Evolutionary conservation across 2,888 invertebrate species (phyloP).

Genomic region (Epirrhoe alternata): DNA sequence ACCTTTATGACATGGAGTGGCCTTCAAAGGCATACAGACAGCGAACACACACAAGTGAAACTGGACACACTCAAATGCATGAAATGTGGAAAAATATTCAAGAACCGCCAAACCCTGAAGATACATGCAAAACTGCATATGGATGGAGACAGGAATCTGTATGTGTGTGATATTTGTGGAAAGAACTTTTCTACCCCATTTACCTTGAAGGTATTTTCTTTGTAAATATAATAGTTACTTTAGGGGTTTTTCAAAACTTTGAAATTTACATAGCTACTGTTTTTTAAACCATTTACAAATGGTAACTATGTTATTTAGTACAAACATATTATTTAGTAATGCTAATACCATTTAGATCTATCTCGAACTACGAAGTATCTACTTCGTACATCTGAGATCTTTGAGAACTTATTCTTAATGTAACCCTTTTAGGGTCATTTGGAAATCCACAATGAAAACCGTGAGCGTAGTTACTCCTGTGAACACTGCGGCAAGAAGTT

Average conservation of each 20-base stretch:
- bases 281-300: no score
- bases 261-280: no score
- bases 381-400: no score
- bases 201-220: slow-evolving; percentile 59
- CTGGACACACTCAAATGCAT: slow-evolving; percentile 64
- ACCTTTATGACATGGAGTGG: slow-evolving; percentile 72
- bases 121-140: slow-evolving; percentile 67
- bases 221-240: not conserved
- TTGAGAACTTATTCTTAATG: no score
- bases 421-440: slow-evolving; percentile 64
- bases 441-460: slow-evolving; percentile 71
- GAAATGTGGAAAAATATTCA: slow-evolving; percentile 71
- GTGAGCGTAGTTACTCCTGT: slow-evolving; percentile 69
- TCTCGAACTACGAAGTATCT: no score
- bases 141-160: slow-evolving; percentile 58
- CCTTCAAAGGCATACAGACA: slow-evolving; percentile 65
- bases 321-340: no score
- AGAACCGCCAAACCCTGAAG: slow-evolving; percentile 63
- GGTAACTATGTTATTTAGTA: no score
- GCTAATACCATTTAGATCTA: no score
- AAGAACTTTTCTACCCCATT: slow-evolving; percentile 63
- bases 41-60: slow-evolving; percentile 61
- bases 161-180: slow-evolving; percentile 76
- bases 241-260: not conserved
- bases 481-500: slow-evolving; percentile 78